Evolutionary conservation across 2,888 invertebrate genomes (phyloP).

Genomic region (Aplocera efformata): DNA sequence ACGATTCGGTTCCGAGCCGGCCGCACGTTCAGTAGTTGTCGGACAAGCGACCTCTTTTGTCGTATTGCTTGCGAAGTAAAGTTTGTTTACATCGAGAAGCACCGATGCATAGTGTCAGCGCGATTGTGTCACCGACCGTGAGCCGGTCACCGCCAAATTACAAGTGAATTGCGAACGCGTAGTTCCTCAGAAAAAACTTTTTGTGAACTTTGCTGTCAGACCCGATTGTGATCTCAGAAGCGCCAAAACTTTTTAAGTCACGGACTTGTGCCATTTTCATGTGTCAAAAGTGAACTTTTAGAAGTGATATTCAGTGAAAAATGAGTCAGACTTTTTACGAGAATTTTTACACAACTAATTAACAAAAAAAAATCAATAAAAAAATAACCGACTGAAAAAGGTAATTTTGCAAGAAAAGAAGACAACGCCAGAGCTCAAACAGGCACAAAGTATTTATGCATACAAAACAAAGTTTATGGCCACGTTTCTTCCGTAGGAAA

Average conservation of each 20-base stretch:
- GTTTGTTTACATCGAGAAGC: slow-evolving; percentile 73
- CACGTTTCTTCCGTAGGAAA: slow-evolving; percentile 73
- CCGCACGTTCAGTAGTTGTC: slow-evolving; percentile 73
- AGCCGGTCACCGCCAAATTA: slow-evolving; percentile 62
- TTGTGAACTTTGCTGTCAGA: slow-evolving; percentile 57
- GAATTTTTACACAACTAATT: slow-evolving; percentile 6
- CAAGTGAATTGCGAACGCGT: slow-evolving; percentile 66
- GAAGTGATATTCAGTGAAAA: slow-evolving; percentile 27
- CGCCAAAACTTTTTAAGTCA: slow-evolving; percentile 52
- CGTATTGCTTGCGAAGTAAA: slow-evolving; percentile 62
- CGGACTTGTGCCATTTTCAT: slow-evolving; percentile 41
- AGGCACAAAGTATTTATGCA: slow-evolving; percentile 67
- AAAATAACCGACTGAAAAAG: slow-evolving; percentile 15
- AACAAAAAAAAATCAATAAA: slow-evolving; percentile 25
- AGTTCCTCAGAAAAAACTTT: slow-evolving; percentile 58
- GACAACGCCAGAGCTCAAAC: slow-evolving; percentile 40
- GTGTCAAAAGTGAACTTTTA: slow-evolving; percentile 59
- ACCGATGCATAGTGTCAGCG: slow-evolving; percentile 71
- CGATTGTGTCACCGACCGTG: slow-evolving; percentile 73
- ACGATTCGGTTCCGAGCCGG: slow-evolving; percentile 70
- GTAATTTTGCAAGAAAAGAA: slow-evolving; percentile 21
- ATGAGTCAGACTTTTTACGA: slow-evolving; percentile 29
- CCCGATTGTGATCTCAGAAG: slow-evolving; percentile 29
- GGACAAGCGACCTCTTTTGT: slow-evolving; percentile 64
- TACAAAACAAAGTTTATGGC: slow-evolving; percentile 69